Conservation (phyloP, 1,140 invertebrate species). For the Drosophila pseudoananassae region DNA sequence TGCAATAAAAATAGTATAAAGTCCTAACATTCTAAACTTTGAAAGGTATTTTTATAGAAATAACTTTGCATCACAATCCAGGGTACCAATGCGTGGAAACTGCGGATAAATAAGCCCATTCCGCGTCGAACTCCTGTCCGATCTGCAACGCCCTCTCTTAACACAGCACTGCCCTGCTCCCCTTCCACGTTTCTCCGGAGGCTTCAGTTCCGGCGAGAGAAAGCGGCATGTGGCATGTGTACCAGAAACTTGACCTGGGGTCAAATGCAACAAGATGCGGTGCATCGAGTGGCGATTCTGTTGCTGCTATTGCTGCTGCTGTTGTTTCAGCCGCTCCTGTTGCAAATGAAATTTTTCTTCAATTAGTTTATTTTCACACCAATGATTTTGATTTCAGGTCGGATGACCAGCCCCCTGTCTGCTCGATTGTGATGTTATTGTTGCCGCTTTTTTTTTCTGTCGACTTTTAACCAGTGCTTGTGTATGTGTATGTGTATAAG, state of each 20-base stretch:
- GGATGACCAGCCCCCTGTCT: conserved; percentile 6
- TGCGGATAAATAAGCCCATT: background rate
- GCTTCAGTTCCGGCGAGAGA: conserved; percentile 39
- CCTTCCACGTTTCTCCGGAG: conserved; percentile 18
- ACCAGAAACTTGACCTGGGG: conserved; percentile 71
- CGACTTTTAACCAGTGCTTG: conserved; percentile 57
- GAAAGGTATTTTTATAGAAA: background rate
- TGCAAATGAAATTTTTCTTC: conserved; percentile 80
- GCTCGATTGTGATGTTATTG: conserved; percentile 34
- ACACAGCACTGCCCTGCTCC: background rate
- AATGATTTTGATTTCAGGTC: conserved; percentile 78
- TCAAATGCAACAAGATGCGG: conserved; percentile 75
- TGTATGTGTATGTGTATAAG: background rate
- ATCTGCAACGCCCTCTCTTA: background rate
- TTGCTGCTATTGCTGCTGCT: conserved; percentile 9
- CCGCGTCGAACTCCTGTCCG: background rate
- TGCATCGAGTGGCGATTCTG: conserved; percentile 38
- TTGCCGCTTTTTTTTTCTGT: conserved; percentile 23
- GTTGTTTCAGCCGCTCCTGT: conserved; percentile 8
- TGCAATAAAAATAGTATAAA: too few species aligned
- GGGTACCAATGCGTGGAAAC: background rate
- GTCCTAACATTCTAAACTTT: too few species aligned
- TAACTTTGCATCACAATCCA: background rate
- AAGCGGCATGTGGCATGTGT: conserved; percentile 22
- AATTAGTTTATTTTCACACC: conserved; percentile 83